Evolutionary conservation across 2,113 vertebrate species (phyloP).

Genomic region (Catagonus wagneri): DNA sequence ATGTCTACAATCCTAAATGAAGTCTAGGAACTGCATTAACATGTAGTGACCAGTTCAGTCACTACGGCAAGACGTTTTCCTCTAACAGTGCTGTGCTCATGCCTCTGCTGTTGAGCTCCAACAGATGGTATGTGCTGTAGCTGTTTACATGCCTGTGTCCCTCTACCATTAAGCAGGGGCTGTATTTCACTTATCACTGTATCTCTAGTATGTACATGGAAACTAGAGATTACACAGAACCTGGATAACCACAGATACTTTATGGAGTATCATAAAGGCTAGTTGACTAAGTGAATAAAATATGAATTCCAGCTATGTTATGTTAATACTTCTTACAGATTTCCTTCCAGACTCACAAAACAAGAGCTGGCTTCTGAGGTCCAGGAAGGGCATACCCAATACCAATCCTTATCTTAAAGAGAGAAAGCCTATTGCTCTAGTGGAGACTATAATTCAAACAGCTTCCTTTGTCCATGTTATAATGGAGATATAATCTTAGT

Average conservation of each 20-base stretch:
- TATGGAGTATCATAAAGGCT: neutral
- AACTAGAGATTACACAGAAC: neutral
- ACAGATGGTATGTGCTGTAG: neutral
- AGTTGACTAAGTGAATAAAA: neutral
- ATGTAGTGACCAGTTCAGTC: neutral
- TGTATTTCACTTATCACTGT: neutral
- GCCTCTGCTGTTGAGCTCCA: neutral
- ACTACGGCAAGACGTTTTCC: neutral
- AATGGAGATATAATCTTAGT: neutral
- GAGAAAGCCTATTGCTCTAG: neutral
- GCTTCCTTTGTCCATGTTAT: neutral
- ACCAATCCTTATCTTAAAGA: neutral
- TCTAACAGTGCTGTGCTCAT: neutral
- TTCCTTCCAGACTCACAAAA: neutral
- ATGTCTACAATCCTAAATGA: neutral
- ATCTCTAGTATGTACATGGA: neutral
- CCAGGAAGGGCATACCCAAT: neutral
- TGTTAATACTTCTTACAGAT: neutral
- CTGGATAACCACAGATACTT: neutral
- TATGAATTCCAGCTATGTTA: neutral
- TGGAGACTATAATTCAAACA: neutral
- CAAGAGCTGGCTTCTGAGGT: neutral
- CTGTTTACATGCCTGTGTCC: neutral
- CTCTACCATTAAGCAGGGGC: neutral
- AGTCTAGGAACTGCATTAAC: neutral